Evolutionary conservation across 2,888 invertebrate species (phyloP).

Genomic region (Diarsia rubi): DNA sequence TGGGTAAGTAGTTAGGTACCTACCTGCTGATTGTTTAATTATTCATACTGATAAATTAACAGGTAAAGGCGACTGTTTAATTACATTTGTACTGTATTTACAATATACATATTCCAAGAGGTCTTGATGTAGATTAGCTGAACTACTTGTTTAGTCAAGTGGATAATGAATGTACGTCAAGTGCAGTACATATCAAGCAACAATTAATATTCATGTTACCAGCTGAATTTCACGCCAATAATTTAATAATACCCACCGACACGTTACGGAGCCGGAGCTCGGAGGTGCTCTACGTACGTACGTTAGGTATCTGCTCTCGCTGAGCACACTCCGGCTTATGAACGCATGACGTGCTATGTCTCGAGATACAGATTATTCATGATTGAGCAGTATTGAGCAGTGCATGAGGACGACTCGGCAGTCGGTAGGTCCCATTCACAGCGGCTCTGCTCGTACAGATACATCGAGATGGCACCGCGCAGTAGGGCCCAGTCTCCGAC

Average conservation of each 20-base stretch:
- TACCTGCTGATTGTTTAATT: conserved; percentile 22
- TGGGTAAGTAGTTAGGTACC: not conserved
- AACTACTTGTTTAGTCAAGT: conserved; percentile 16
- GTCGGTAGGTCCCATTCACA: too few relatives aligned
- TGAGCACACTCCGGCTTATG: not conserved
- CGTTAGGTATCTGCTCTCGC: not conserved
- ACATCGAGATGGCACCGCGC: too few relatives aligned
- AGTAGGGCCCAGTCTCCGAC: not conserved
- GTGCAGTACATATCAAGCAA: not conserved
- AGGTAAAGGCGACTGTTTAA: conserved; percentile 22
- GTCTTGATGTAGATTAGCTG: conserved; percentile 14
- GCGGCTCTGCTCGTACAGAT: too few relatives aligned
- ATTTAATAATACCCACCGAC: not conserved
- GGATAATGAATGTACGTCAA: not conserved
- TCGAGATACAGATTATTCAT: not conserved
- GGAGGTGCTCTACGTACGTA: not conserved
- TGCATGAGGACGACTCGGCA: too few relatives aligned
- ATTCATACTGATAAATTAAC: conserved; percentile 19
- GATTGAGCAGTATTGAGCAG: too few relatives aligned
- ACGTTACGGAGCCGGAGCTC: too few relatives aligned
- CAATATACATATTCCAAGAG: conserved; percentile 25
- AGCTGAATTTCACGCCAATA: not conserved
- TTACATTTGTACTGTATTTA: not conserved
- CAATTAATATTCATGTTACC: not conserved
- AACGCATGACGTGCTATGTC: not conserved